These are phyloP conservation scores for Allophyes oxyacanthae DNA, from an alignment of 2,888 invertebrate species.

Conservation along the genomic window DNA sequence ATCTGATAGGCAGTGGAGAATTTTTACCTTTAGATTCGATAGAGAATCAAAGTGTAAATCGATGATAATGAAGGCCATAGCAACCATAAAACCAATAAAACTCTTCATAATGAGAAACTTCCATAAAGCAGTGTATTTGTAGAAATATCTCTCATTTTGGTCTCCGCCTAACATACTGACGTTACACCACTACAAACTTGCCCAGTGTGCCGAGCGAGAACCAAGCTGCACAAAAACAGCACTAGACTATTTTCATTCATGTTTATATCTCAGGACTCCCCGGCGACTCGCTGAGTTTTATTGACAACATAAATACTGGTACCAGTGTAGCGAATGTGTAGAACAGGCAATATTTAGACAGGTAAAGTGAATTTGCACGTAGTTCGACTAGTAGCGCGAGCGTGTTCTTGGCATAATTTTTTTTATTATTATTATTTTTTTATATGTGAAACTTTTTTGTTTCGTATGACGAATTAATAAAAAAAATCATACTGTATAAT, in stretches of 20 bases:
- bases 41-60: too few relatives aligned
- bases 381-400: constrained; percentile 19
- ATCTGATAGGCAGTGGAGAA: too few relatives aligned
- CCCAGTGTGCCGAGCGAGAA: constrained; percentile 29
- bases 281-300: constrained; percentile 76
- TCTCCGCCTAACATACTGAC: not conserved
- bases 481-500: too few relatives aligned
- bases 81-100: too few relatives aligned
- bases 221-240: constrained; percentile 60
- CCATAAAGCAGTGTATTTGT: too few relatives aligned
- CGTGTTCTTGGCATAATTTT: constrained; percentile 7
- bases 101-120: too few relatives aligned
- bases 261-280: constrained; percentile 75
- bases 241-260: constrained; percentile 78
- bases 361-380: constrained; percentile 51
- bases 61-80: too few relatives aligned
- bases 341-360: constrained; percentile 54
- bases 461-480: too few relatives aligned
- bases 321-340: constrained; percentile 59
- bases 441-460: constrained; percentile 9
- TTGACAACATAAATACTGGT: constrained; percentile 83
- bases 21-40: too few relatives aligned
- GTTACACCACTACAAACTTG: constrained; percentile 36
- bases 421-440: too few relatives aligned
- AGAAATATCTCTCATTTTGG: constrained; percentile 1